phyloP scores from a whole-genome alignment of 2,888 invertebrate species.

The Palloptera scutellata region DNA sequence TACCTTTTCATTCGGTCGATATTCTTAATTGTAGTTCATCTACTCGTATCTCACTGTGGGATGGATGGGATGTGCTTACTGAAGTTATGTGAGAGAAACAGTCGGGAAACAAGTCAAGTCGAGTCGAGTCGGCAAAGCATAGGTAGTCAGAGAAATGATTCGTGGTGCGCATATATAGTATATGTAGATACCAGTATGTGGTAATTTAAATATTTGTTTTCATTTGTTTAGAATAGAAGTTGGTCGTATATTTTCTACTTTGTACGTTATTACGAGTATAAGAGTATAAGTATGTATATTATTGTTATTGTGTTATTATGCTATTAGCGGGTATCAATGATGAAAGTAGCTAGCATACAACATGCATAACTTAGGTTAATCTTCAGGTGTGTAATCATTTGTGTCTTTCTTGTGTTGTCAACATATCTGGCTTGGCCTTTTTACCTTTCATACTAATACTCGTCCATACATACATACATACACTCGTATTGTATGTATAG shows the following conservation, averaged over 20 bases:
- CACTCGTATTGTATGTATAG: not conserved
- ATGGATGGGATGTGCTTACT: no score
- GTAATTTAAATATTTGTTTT: constrained; percentile 60
- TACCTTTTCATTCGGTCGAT: no score
- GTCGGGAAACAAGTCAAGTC: no score
- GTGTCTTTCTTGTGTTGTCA: constrained; percentile 62
- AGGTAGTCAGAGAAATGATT: no score
- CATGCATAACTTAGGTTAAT: constrained; percentile 47
- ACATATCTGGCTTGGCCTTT: constrained; percentile 55
- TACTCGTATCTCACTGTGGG: no score
- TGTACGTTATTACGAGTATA: constrained; percentile 26
- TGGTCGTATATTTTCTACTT: constrained; percentile 49
- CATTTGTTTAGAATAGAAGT: constrained; percentile 56
- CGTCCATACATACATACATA: not conserved
- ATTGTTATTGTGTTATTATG: constrained; percentile 27
- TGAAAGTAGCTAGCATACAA: not conserved
- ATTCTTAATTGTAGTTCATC: no score
- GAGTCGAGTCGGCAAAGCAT: no score
- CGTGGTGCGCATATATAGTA: no score
- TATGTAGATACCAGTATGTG: no score
- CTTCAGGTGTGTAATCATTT: constrained; percentile 57
- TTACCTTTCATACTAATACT: not conserved
- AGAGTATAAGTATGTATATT: no score
- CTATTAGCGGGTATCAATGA: constrained; percentile 26
- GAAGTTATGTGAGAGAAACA: no score